Evolutionary conservation across 2,113 vertebrate genomes (phyloP), one percentile per base, ranked within the genome.

Genomic region (Pionites leucogaster): DNA sequence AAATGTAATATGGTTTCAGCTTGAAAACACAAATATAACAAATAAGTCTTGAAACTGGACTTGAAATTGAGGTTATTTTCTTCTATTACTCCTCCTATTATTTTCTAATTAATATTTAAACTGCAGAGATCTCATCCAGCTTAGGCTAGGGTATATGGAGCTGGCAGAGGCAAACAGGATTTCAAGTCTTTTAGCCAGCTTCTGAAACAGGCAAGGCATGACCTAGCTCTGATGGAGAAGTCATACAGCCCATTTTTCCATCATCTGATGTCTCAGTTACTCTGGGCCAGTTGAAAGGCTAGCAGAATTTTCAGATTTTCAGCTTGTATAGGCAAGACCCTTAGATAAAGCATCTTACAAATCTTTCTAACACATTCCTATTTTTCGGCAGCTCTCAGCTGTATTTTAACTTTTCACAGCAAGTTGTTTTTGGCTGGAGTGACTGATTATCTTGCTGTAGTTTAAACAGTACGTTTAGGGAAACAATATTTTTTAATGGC

Each of bases 51-150:
- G 17, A 92, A 75, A 69, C 10, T 44, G 28, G 29, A 46, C 42
- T 86, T 28, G 20, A 59, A 70, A 85, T 17, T 53, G 49, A 74
- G 14, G 4, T 53, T 72, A 47, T 71, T 94, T 87, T 83, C 35
- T 79, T 76, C 31, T 88, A 8, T 76, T 76, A 39, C 25, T 72
- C 17, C 17, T 68, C 17, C 22, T 65, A 13, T 46, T 93, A 23
- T 16, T 95, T 82, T 92, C 71, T 47, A 35, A 85, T 46, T 77
- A 97, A 96, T 97, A 94, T 94, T 96, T 96, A 84, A 93, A 93
- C 31, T 41, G 49, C 33, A 55, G 33, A 86, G 64, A 75, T 68
- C 39, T 88, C 60, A 37, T 67, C 17, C 44, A 74, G 49, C 37
- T 22, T 41, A 18, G 41, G 29, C 44, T 57, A 57, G 39, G 12